phyloP scores from a whole-genome alignment of 2,113 vertebrate species.

The Paralichthys olivaceus region DNA sequence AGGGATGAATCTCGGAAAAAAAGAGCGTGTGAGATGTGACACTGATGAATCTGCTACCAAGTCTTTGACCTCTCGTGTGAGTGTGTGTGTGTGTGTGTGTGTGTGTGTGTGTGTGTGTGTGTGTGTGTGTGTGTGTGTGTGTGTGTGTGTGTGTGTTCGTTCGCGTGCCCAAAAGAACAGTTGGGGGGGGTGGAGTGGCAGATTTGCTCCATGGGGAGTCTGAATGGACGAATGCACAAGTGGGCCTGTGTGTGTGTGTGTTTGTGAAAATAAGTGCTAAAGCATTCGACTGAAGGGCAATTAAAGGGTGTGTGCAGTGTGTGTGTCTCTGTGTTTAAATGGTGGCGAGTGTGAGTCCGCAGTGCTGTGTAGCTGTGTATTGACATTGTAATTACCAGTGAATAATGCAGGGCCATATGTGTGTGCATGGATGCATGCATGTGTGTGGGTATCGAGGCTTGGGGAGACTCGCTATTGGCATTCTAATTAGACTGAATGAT shows the following conservation, averaged over 20 bases:
- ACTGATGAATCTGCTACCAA: constrained; percentile 49
- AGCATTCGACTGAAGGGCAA: constrained; percentile 72
- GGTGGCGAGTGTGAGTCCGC: constrained; percentile 30
- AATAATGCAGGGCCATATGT: constrained; percentile 60
- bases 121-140: neutral
- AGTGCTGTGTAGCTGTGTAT: constrained; percentile 50
- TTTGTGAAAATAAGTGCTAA: constrained; percentile 43
- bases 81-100: neutral
- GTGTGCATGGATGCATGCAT: constrained; percentile 27
- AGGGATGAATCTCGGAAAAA: constrained; percentile 10
- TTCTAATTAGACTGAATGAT: constrained; percentile 68
- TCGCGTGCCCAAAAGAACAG: constrained; percentile 11
- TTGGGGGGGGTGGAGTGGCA: constrained; percentile 21
- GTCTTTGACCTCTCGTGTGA: constrained; percentile 51
- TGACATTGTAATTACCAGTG: constrained; percentile 72
- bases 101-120: constrained; percentile 5
- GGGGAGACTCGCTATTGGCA: constrained; percentile 54
- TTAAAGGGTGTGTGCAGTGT: constrained; percentile 59
- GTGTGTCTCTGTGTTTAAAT: constrained; percentile 42
- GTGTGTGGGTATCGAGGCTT: constrained; percentile 27
- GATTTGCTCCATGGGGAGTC: constrained; percentile 59
- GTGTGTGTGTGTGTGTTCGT: constrained; percentile 5
- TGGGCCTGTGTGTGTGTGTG: constrained; percentile 40
- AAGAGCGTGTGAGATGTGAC: constrained; percentile 29
- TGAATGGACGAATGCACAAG: constrained; percentile 48